phyloP scores from a whole-genome alignment of 2,113 vertebrate species.

The Mystacornis crossleyi region DNA sequence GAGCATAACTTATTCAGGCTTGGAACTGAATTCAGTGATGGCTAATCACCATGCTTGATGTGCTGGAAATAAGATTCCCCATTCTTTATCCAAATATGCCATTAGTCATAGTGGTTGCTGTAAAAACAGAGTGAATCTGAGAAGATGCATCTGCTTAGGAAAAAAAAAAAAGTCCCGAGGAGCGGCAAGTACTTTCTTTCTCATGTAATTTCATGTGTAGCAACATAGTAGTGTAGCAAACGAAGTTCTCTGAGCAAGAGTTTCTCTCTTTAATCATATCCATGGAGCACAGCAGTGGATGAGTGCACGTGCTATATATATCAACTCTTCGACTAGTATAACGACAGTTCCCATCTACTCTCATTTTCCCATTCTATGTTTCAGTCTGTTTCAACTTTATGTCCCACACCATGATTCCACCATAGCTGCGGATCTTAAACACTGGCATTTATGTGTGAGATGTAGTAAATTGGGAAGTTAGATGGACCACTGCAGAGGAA shows the following conservation, averaged over 20 bases:
- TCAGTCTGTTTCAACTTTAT: constrained; percentile 1
- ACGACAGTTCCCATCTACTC: background rate
- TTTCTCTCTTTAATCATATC: background rate
- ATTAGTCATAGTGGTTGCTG: constrained; percentile 26
- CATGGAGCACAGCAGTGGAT: background rate
- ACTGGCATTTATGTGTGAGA: constrained; percentile 36
- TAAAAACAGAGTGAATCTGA: constrained; percentile 33
- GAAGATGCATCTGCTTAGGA: constrained; percentile 39
- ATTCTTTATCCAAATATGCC: constrained; percentile 28
- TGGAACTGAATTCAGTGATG: background rate
- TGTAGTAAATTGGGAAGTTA: constrained; percentile 3
- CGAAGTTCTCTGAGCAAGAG: background rate
- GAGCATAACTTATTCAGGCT: background rate
- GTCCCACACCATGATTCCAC: background rate
- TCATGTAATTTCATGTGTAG: background rate
- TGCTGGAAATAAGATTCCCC: background rate
- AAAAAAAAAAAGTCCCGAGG: background rate
- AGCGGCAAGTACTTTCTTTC: constrained; percentile 3
- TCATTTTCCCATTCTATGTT: background rate
- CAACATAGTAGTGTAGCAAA: background rate
- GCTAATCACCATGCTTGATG: background rate
- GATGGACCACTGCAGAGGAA: background rate
- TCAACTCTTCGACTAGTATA: background rate
- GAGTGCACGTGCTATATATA: background rate
- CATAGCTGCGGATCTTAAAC: constrained; percentile 3